phyloP scores from a whole-genome alignment of 2,888 invertebrate species.

The Capitulum mitella region DNA sequence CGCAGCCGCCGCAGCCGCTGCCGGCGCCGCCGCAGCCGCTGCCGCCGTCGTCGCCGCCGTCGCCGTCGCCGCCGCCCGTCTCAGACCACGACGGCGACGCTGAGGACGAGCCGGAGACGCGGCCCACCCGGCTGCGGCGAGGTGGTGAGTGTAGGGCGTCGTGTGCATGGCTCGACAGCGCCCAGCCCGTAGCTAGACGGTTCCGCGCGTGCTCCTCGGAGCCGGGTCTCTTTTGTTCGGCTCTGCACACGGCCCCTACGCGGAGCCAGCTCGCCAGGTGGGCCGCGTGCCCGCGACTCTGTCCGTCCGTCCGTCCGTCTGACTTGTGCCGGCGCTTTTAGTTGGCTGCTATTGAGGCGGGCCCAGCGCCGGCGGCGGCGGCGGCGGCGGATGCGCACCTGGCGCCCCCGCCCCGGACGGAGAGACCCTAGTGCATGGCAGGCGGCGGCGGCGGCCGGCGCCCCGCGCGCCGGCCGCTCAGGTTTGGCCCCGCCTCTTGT shows the following conservation, averaged over 20 bases:
- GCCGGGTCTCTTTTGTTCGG: neutral
- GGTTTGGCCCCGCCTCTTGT: neutral
- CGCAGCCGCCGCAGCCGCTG: neutral
- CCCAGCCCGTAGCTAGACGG: neutral
- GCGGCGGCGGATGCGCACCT: neutral
- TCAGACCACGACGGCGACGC: slow-evolving; percentile 1
- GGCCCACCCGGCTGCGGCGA: neutral
- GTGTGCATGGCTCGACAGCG: neutral
- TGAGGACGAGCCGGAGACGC: neutral
- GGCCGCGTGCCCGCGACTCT: neutral
- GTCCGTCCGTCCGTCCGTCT: neutral
- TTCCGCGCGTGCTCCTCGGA: neutral
- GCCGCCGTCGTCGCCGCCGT: neutral
- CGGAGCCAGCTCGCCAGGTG: neutral
- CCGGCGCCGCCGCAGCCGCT: neutral
- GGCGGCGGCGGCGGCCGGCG: neutral
- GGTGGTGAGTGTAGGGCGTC: neutral
- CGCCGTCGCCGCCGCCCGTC: neutral
- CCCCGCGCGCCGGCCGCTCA: neutral
- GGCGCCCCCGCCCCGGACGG: neutral
- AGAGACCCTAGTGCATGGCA: neutral
- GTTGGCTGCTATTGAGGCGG: neutral
- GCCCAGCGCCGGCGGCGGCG: neutral
- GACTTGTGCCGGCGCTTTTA: neutral
- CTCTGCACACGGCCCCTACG: neutral